Evolutionary conservation across 2,113 vertebrate genomes (phyloP), one percentile per base, ranked within the genome.

Genomic region (Mus spicilegus): DNA sequence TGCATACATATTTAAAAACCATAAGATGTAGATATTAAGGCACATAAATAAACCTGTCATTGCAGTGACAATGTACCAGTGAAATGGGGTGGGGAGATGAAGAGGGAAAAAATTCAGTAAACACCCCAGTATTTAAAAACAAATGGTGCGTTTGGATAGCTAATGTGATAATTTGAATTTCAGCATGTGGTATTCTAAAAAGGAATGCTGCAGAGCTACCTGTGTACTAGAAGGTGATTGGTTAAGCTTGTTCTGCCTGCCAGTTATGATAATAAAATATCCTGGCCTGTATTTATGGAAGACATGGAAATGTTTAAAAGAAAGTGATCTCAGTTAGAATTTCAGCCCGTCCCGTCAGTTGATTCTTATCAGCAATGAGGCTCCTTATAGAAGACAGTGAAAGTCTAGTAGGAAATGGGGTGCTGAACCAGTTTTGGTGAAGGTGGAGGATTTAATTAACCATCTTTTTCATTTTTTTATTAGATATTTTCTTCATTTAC

Each of bases 171-270:
- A 95, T 98, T 90, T 96, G 94, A 97, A 97, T 96, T 97, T 75
- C 93, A 98, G 97, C 95, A 97, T 97, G 95, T 95, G 97, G 96
- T 92, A 97, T 94, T 97, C 96, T 97, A 96, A 98, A 96, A 96
- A 92, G 90, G 89, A 92, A 90, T 86, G 65, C 93, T 88, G 80
- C 87, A 90, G 96, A 97, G 90, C 22, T 90, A 80, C 67, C 76
- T 69, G 93, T 80, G 91, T 97, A 88, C 94, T 96, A 81, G 90
- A 95, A 95, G 90, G 72, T 97, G 96, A 97, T 87, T 96, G 96
- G 93, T 96, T 97, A 97, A 97, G 88, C 93, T 93, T 76, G 46
- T 88, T 78, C 91, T 0, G 0, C 80, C 80, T 89, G 92, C 81
- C 90, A 90, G 91, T 95, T 90, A 93, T 76, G 54, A 96, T 77